Base-by-base conservation (phyloP, 1,140 invertebrate genomes). In the Mya arenaria region DNA sequence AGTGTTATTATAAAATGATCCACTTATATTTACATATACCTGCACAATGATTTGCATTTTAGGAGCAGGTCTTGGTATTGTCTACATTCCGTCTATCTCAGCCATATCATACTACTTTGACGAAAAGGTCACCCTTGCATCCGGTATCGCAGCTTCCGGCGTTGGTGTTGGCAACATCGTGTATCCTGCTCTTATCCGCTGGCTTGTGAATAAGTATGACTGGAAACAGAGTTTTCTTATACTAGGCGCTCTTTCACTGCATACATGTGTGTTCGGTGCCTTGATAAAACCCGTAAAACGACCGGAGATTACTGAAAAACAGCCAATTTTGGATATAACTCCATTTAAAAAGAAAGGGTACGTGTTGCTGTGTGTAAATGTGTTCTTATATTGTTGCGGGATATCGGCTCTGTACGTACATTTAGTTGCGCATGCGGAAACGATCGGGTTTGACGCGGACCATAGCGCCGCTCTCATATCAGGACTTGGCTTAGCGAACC, bases 101-200 rank as follows among this genome's bases (percentile, higher is more conserved):
- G 96, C 96, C 3, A 95, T 97, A 0, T 96, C 96, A 13, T 97
- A 97, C 93, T 98, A 98, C 93, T 98, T 98, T 92, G 97, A 97
- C 91, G 96, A 95, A 92, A 96, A 96, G 94, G 93, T 97, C 65
- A 96, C 96, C 1, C 90, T 98, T 34, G 97, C 97, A 0, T 97
- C 97, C 0, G 97, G 97, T n/a, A 95, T 98, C 52, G 96, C 96
- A 13, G 82, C 98, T 1, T 98, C 97, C 89, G 97, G 97, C 13
- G 98, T 97, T 0, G 97, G 97, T 28, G 97, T 98, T 39, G 95
- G 95, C 5, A 96, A 96, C 6, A 97, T 97, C 89, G 88, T 96
- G 0, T 96, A 34, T 96, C 96, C 4, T 10, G 83, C 84, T 39
- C 90, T 98, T 30, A 95, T 95, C 25, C 92, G 93, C 23, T 82